Percentiles rank a stretch among this genome's conserved stretches.
phyloP scores from a whole-genome alignment of 2,888 invertebrate genomes.

The Ophion ventricosus region DNA sequence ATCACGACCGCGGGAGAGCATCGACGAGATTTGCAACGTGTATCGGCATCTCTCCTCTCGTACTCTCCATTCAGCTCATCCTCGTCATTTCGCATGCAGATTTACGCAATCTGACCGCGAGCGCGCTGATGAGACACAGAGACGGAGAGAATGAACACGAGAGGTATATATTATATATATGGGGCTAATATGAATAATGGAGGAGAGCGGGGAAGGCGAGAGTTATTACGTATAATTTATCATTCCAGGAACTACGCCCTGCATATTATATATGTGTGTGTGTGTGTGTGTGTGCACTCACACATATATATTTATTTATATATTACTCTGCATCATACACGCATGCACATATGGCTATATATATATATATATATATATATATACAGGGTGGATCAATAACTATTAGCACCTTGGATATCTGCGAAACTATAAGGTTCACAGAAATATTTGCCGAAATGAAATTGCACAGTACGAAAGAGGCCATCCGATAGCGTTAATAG shows the following conservation, averaged over 20 bases:
- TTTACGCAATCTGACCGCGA: constrained; percentile 66
- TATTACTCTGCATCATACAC: constrained; percentile 24
- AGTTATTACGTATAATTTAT: constrained; percentile 69
- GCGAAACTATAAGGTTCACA: no score
- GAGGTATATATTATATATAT: constrained; percentile 62
- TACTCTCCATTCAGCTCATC: constrained; percentile 40
- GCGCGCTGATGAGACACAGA: constrained; percentile 35
- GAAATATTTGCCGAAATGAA: no score
- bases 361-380: not conserved
- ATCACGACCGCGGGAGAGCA: constrained; percentile 27
- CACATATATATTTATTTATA: not conserved
- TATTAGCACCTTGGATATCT: no score
- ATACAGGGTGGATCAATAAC: not conserved
- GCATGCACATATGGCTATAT: not conserved
- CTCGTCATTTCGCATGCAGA: constrained; percentile 66
- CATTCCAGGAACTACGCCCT: constrained; percentile 63
- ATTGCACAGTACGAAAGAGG: no score
- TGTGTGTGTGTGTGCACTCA: not conserved
- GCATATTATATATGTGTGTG: not conserved
- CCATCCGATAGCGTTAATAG: no score
- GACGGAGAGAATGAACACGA: constrained; percentile 31
- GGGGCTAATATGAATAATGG: constrained; percentile 67
- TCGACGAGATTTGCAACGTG: constrained; percentile 26
- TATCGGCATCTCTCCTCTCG: constrained; percentile 38
- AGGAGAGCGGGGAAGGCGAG: constrained; percentile 64